Evolutionary conservation across 2,113 vertebrate species (phyloP).

Genomic region (Aldabrachelys gigantea): DNA sequence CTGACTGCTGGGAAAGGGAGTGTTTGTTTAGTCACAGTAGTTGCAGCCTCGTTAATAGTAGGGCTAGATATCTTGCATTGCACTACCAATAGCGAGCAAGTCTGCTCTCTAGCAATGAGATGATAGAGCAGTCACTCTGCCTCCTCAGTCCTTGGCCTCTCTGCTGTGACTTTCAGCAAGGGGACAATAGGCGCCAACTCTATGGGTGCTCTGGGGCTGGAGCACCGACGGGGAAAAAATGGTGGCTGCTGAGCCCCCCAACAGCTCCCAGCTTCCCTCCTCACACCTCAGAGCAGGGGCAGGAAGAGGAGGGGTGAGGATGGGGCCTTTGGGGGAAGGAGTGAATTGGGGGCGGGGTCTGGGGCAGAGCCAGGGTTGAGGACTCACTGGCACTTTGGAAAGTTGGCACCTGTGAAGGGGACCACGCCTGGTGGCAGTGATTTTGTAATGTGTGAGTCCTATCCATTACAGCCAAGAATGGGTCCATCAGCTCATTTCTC

Average conservation of each 20-base stretch:
- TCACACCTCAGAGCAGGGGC: no score
- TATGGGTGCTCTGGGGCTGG: no score
- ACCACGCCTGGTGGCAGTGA: not conserved
- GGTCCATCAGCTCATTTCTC: not conserved
- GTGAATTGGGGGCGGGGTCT: no score
- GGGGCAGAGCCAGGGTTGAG: no score
- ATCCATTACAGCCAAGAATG: not conserved
- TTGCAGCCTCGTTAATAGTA: not conserved
- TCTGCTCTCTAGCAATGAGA: not conserved
- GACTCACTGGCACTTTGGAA: no score
- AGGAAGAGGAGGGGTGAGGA: no score
- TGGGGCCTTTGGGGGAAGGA: no score
- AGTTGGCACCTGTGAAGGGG: not conserved
- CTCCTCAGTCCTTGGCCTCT: not conserved
- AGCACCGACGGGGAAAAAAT: no score
- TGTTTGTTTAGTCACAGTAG: not conserved
- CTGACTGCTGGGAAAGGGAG: not conserved
- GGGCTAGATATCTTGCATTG: not conserved
- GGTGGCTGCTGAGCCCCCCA: no score
- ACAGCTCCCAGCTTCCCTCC: no score
- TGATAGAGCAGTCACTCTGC: not conserved
- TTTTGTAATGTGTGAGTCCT: not conserved
- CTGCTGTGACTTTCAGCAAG: not conserved
- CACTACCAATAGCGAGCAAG: not conserved
- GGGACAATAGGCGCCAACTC: not conserved